These are phyloP conservation scores for Drosophila cracens DNA, from an alignment of 2,888 invertebrate genomes.

Conservation along the genomic window DNA sequence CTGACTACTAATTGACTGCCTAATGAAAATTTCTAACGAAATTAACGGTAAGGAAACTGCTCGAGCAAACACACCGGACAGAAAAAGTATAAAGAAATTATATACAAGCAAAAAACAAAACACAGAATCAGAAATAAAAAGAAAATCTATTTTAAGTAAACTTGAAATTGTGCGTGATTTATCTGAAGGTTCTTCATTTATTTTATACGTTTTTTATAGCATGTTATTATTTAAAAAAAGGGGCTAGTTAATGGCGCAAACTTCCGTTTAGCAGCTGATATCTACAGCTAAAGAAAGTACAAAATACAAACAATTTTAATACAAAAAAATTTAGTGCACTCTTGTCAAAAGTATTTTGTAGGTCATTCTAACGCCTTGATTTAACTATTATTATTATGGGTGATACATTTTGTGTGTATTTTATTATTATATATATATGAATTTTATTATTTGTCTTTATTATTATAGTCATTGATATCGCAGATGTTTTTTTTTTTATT, in stretches of 20 bases:
- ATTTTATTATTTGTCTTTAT: background rate
- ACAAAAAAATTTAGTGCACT: background rate
- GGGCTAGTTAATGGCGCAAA: constrained; percentile 28
- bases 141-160: constrained; percentile 47
- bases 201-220: constrained; percentile 27
- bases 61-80: constrained; percentile 8
- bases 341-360: background rate
- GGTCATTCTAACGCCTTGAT: background rate
- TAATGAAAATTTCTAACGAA: constrained; percentile 67
- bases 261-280: constrained; percentile 33
- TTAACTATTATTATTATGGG: background rate
- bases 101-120: background rate
- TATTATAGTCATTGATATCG: background rate
- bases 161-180: constrained; percentile 50
- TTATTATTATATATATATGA: background rate
- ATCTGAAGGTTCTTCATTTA: constrained; percentile 29
- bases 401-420: background rate
- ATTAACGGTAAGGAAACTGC: constrained; percentile 66
- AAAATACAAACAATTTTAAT: background rate
- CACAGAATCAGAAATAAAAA: background rate
- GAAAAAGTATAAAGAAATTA: background rate
- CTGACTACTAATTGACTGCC: constrained; percentile 66
- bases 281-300: background rate
- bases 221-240: background rate
- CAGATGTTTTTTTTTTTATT: constrained; percentile 6